A percentile compares a stretch with the other conserved stretches of the same genome.
Conservation (phyloP, 2,113 vertebrate genomes). For the Notothenia coriiceps region DNA sequence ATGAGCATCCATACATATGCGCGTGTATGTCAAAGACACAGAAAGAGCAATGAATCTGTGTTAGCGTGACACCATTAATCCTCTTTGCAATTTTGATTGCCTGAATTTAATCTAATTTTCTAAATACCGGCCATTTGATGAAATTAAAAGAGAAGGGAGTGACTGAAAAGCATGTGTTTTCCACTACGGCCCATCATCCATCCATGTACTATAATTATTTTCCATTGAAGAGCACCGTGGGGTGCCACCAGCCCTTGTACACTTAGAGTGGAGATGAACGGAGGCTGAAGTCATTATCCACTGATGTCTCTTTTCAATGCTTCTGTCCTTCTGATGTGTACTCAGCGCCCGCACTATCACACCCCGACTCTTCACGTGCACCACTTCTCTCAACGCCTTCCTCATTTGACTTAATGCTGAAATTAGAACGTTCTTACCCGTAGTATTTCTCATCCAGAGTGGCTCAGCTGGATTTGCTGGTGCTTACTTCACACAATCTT, state of each 20-base stretch:
- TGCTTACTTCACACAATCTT: conserved; percentile 31
- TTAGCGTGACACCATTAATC: conserved; percentile 37
- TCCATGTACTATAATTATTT: background rate
- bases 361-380: conserved; percentile 16
- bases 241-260: background rate
- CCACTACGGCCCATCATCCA: background rate
- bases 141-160: conserved; percentile 4
- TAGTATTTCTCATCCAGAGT: conserved; percentile 60
- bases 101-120: conserved; percentile 41
- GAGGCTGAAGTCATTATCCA: conserved; percentile 53
- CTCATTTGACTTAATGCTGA: conserved; percentile 77
- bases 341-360: conserved; percentile 30
- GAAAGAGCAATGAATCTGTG: conserved; percentile 34
- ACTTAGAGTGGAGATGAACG: conserved; percentile 11
- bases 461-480: conserved; percentile 43
- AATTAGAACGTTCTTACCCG: conserved; percentile 62
- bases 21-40: background rate
- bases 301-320: conserved; percentile 66
- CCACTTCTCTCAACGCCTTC: conserved; percentile 51
- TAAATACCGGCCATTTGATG: conserved; percentile 21
- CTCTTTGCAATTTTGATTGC: conserved; percentile 37
- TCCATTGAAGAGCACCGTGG: background rate
- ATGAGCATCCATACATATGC: conserved; percentile 13
- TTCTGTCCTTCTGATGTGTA: conserved; percentile 40
- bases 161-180: conserved; percentile 9